Evolutionary conservation across 2,113 vertebrate genomes (phyloP).

Genomic region (Pteronura brasiliensis): DNA sequence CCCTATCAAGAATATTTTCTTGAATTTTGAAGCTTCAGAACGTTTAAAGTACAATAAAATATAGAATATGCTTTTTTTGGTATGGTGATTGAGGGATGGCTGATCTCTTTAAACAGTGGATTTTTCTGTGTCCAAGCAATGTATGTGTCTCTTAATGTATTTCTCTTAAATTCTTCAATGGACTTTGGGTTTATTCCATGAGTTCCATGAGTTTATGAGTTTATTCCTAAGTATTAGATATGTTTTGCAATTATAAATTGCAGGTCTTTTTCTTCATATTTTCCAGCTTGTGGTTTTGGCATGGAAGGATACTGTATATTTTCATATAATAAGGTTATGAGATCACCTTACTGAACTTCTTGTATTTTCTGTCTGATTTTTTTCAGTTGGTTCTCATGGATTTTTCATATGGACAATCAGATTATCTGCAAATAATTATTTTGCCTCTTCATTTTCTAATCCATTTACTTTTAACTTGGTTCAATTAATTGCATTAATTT

Average conservation of each 20-base stretch:
- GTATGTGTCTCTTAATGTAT: background rate
- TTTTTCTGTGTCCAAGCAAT: background rate
- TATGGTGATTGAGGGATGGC: background rate
- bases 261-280: background rate
- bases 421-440: conserved; percentile 9
- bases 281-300: background rate
- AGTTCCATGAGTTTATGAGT: background rate
- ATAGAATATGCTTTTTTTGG: background rate
- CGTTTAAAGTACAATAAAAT: background rate
- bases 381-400: background rate
- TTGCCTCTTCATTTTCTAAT: conserved; percentile 2
- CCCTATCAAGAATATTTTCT: background rate
- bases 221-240: background rate
- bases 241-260: background rate
- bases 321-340: conserved; percentile 32
- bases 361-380: background rate
- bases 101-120: background rate
- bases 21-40: background rate
- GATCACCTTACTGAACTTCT: background rate
- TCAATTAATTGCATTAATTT: conserved; percentile 12
- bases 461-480: background rate
- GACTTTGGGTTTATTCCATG: background rate
- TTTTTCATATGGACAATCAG: background rate
- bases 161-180: background rate
- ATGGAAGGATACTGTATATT: background rate